Evolutionary conservation across 1,140 invertebrate genomes (phyloP).

Genomic region (Dinoponera quadriceps): DNA sequence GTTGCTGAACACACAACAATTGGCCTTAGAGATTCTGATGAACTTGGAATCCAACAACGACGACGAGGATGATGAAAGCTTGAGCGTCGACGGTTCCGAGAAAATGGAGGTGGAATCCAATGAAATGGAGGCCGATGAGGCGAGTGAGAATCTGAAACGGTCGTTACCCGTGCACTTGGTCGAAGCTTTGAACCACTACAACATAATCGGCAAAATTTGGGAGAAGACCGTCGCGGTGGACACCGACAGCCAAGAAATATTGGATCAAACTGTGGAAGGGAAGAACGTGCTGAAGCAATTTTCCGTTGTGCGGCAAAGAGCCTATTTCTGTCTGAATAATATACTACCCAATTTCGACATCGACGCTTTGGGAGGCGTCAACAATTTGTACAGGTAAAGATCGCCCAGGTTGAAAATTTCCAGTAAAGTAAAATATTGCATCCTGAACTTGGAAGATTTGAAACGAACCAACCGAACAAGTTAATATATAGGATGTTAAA

Average conservation of each 20-base stretch:
- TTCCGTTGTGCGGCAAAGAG: conserved; percentile 86
- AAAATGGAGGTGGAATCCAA: conserved; percentile 83
- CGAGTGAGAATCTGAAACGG: conserved; percentile 78
- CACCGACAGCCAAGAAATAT: conserved; percentile 85
- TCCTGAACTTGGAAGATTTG: too few relatives aligned
- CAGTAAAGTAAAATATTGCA: too few relatives aligned
- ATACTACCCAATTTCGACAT: conserved; percentile 87
- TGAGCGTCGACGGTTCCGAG: conserved; percentile 82
- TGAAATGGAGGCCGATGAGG: conserved; percentile 80
- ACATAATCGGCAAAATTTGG: conserved; percentile 87
- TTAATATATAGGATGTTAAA: too few relatives aligned
- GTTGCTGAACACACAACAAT: conserved; percentile 88
- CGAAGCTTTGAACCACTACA: conserved; percentile 85
- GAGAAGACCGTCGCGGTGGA: conserved; percentile 84
- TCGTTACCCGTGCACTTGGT: conserved; percentile 81
- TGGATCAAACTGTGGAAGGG: conserved; percentile 85
- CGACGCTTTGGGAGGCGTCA: conserved; percentile 87
- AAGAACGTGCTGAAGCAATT: conserved; percentile 84
- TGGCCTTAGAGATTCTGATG: conserved; percentile 89
- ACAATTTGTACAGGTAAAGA: conserved; percentile 83
- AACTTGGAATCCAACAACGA: conserved; percentile 90
- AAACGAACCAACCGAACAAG: too few relatives aligned
- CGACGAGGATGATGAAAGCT: conserved; percentile 83
- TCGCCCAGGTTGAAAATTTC: too few relatives aligned
- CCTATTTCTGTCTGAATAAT: conserved; percentile 90